Conservation (phyloP, 2,888 invertebrate species). For the Cybosia mesomella region DNA sequence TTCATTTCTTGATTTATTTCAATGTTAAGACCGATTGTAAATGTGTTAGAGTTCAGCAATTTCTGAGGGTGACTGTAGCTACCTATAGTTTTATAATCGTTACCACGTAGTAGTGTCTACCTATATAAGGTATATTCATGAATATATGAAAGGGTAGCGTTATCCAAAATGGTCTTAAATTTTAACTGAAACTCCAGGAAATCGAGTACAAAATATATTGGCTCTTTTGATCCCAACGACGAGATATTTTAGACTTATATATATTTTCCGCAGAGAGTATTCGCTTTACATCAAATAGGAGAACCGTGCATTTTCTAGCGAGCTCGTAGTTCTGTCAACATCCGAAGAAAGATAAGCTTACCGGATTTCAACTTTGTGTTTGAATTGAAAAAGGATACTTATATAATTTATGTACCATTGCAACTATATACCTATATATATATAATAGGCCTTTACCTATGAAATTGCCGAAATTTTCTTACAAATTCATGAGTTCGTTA, state of each 20-base stretch:
- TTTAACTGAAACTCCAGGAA: constrained; percentile 10
- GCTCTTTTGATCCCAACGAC: constrained; percentile 5
- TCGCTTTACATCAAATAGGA: background rate
- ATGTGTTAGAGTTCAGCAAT: too few relatives aligned
- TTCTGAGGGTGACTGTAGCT: too few relatives aligned
- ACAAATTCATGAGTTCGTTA: too few relatives aligned
- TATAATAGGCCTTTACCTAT: too few relatives aligned
- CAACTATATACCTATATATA: too few relatives aligned
- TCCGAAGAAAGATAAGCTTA: background rate
- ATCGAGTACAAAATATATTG: constrained; percentile 13
- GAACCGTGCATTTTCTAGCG: constrained; percentile 17
- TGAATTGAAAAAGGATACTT: background rate
- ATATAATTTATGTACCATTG: background rate
- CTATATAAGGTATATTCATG: too few relatives aligned
- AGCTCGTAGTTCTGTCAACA: background rate
- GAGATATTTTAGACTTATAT: constrained; percentile 21
- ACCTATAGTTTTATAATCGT: too few relatives aligned
- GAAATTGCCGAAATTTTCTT: too few relatives aligned
- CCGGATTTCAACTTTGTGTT: background rate
- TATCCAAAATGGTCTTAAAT: background rate
- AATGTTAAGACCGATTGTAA: too few relatives aligned
- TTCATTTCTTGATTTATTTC: too few relatives aligned
- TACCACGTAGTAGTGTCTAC: too few relatives aligned
- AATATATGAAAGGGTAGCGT: background rate
- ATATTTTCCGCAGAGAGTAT: constrained; percentile 7